A percentile compares a stretch with the other conserved stretches of the same genome.
Conservation (phyloP, 2,113 vertebrate genomes). For the Capra hircus region DNA sequence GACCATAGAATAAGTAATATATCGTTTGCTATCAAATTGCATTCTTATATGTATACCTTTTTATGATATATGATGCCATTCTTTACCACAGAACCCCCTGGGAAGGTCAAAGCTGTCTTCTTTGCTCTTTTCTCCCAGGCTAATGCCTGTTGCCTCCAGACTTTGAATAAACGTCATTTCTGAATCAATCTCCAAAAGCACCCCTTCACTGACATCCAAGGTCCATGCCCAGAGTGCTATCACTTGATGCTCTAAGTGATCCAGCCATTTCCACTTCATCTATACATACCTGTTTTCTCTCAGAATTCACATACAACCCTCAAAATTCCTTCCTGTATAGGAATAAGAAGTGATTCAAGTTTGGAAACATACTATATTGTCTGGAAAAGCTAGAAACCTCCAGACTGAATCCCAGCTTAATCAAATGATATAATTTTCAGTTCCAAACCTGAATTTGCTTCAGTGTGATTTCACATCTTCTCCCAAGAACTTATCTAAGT, state of each 20-base stretch:
- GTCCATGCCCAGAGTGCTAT: neutral
- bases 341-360: neutral
- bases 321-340: neutral
- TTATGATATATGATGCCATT: neutral
- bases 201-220: neutral
- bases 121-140: neutral
- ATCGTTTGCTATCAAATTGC: neutral
- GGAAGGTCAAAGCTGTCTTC: neutral
- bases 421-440: neutral
- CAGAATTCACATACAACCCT: neutral
- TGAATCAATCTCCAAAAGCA: neutral
- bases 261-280: neutral
- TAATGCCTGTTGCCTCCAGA: neutral
- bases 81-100: neutral
- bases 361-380: neutral
- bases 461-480: neutral
- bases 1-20: neutral
- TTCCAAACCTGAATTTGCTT: neutral
- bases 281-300: neutral
- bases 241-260: neutral
- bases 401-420: neutral
- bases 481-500: neutral
- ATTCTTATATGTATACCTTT: neutral
- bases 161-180: neutral
- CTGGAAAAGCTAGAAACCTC: neutral